These are phyloP conservation scores for Dynastes hyllus DNA, from an alignment of 2,888 invertebrate genomes.

Conservation along the genomic window DNA sequence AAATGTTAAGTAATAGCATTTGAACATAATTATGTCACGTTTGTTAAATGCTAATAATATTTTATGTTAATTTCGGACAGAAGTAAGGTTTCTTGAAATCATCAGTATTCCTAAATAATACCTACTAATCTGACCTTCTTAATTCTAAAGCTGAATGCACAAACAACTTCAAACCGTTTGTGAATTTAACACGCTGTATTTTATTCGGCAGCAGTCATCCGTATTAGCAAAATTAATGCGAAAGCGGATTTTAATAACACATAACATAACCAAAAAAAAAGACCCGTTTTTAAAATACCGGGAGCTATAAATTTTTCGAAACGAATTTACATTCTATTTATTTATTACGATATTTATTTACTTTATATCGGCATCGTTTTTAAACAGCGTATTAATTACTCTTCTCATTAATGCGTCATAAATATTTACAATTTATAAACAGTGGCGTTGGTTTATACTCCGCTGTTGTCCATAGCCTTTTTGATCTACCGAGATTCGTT, in stretches of 20 bases:
- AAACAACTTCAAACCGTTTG: no score
- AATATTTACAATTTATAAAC: slow-evolving; percentile 41
- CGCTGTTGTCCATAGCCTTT: background rate
- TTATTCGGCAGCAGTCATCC: background rate
- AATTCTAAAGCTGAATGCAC: no score
- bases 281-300: background rate
- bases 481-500: background rate
- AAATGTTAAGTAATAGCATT: no score
- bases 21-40: no score
- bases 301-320: slow-evolving; percentile 11
- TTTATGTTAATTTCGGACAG: no score
- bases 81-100: no score
- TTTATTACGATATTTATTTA: slow-evolving; percentile 22
- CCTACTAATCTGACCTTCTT: no score
- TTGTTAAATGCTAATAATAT: no score
- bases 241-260: background rate
- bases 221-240: background rate
- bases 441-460: background rate
- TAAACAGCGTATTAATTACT: slow-evolving; percentile 26
- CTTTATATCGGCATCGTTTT: background rate
- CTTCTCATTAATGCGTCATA: slow-evolving; percentile 28
- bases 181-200: no score
- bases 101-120: no score
- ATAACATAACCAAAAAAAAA: background rate
- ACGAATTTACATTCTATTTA: slow-evolving; percentile 7